Conservation (phyloP, 2,113 vertebrate species). For the Chlorodrepanis virens region DNA sequence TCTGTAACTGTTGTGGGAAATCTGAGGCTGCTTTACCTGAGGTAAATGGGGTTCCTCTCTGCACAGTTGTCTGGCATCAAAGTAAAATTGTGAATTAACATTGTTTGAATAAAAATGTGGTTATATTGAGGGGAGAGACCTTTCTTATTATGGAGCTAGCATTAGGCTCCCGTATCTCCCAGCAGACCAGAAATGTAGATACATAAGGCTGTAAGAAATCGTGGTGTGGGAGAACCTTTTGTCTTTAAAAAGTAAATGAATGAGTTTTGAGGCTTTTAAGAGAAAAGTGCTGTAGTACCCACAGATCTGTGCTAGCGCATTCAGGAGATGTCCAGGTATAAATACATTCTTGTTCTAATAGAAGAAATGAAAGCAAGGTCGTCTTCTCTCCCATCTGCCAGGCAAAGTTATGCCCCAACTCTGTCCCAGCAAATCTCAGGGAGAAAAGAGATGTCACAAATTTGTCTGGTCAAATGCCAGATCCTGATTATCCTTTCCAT, state of each 20-base stretch:
- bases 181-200: background rate
- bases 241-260: background rate
- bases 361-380: background rate
- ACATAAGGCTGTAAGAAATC: background rate
- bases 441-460: conserved; percentile 2
- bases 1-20: background rate
- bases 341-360: background rate
- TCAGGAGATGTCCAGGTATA: background rate
- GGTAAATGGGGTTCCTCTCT: background rate
- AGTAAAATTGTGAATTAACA: background rate
- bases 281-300: background rate
- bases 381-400: background rate
- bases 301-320: background rate
- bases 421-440: background rate
- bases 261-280: background rate
- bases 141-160: background rate
- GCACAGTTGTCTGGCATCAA: background rate
- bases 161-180: background rate
- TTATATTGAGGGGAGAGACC: background rate
- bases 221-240: background rate
- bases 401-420: background rate
- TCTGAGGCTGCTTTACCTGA: background rate
- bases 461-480: conserved; percentile 10
- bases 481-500: conserved; percentile 44
- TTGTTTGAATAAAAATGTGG: background rate